Evolutionary conservation across 1,140 invertebrate species (phyloP), one percentile per base, ranked within the genome.

Genomic region (Tetramorium simillimum): DNA sequence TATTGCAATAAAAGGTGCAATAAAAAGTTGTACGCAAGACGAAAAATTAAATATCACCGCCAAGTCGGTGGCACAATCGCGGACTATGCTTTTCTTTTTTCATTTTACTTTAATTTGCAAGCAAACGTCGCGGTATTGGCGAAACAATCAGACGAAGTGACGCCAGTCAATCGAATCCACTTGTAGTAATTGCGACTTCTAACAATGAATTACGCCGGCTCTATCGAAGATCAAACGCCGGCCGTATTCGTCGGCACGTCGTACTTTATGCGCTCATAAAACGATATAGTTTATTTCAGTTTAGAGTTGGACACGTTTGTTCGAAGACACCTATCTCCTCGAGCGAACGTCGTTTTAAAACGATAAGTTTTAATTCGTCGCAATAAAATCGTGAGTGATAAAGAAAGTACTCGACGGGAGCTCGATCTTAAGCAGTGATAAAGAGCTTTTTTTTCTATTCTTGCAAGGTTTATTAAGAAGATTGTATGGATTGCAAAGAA

Each of bases 141-240:
- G 53, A 46, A 46, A 82, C 80, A 75, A 84, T 84, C 53, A 73
- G 46, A 70, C 33, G 28, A 21, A 40, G 12, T 62, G 40, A 73
- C n/a, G 69, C 67, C 28, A 73, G 37, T 58, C 69, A 84, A 73
- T 84, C 67, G 53, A 84, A 49, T 5, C 69, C 69, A 84, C 40
- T 84, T 84, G 43, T 84, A 73, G 69, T 84, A 84, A 73, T 72
- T 82, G 78, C 53, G 24, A 28, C 53, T 73, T 46, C 53, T 46
- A 80, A 73, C 14, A 18, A 43, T 37, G 9, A 73, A 82, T 58
- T 56, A 81, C 65, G 21, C 43, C 67, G 24, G 37, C 37, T 56
- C 24, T 24, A 60, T 46, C 49, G 49, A 56, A 24, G 51, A 70
- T 81, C 18, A 81, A 69, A 81, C 65, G 14, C 40, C 9, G 40